Evolutionary conservation across 2,888 invertebrate genomes (phyloP).

Genomic region (Pyralis farinalis): DNA sequence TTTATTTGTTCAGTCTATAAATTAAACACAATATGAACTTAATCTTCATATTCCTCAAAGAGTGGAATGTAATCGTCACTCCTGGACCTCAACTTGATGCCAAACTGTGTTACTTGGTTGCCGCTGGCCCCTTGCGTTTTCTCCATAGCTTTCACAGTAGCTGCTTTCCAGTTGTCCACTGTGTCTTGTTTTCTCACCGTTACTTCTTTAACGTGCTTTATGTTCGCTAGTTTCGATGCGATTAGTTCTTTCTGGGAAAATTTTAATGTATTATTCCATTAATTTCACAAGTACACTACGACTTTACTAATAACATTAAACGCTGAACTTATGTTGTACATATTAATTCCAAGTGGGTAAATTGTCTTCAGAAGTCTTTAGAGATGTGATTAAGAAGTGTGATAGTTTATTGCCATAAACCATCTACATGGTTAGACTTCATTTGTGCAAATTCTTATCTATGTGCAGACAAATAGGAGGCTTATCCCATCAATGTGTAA

Average conservation of each 20-base stretch:
- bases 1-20: background rate
- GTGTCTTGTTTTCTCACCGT: constrained; percentile 40
- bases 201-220: constrained; percentile 46
- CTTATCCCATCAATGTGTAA: too few relatives aligned
- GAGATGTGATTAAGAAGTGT: too few relatives aligned
- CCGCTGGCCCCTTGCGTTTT: constrained; percentile 44
- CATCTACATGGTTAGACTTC: too few relatives aligned
- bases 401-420: too few relatives aligned
- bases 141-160: constrained; percentile 40
- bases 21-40: background rate
- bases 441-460: too few relatives aligned
- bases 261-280: too few relatives aligned
- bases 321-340: too few relatives aligned
- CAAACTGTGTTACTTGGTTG: constrained; percentile 57
- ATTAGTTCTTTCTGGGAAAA: constrained; percentile 57
- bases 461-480: too few relatives aligned
- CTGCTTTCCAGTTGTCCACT: constrained; percentile 44
- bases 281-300: too few relatives aligned
- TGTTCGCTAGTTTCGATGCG: constrained; percentile 46
- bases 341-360: too few relatives aligned
- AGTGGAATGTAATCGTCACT: constrained; percentile 63
- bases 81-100: constrained; percentile 56
- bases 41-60: constrained; percentile 62
- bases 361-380: too few relatives aligned
- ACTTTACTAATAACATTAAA: too few relatives aligned